Conservation (phyloP, 2,888 invertebrate genomes). For the Acholoe squamosa region DNA sequence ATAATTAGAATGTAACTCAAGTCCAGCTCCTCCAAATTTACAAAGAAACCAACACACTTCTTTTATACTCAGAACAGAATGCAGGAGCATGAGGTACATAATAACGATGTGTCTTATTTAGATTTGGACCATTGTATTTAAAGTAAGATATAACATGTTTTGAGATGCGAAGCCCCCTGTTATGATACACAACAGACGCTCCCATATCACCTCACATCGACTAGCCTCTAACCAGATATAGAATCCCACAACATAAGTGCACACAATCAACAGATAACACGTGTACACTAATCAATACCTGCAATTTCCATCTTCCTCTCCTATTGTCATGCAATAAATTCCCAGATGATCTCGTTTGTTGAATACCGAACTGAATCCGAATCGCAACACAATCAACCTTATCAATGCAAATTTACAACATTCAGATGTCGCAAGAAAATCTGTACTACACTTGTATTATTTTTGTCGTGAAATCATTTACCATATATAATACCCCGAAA, state of each 20-base stretch:
- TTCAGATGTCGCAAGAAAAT: not conserved
- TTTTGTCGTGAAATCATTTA: conserved; percentile 16
- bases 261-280: not conserved
- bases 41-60: not conserved
- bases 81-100: not conserved
- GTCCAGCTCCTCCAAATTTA: not conserved
- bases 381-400: conserved; percentile 14
- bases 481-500: not conserved
- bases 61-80: conserved; percentile 3
- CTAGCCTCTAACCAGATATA: not conserved
- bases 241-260: not conserved
- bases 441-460: not conserved
- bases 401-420: conserved; percentile 34
- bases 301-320: conserved; percentile 13
- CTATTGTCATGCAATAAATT: not conserved
- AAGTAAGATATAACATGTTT: no score
- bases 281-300: conserved; percentile 11
- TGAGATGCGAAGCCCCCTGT: no score
- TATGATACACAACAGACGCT: not conserved
- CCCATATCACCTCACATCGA: not conserved
- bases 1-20: conserved; percentile 6
- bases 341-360: not conserved
- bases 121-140: not conserved
- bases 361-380: not conserved
- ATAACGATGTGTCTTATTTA: not conserved